Percentiles rank a stretch among this genome's conserved stretches.
These are phyloP conservation scores for Leucoraja erinaceus DNA, from an alignment of 2,113 vertebrate species.

Conservation along the genomic window DNA sequence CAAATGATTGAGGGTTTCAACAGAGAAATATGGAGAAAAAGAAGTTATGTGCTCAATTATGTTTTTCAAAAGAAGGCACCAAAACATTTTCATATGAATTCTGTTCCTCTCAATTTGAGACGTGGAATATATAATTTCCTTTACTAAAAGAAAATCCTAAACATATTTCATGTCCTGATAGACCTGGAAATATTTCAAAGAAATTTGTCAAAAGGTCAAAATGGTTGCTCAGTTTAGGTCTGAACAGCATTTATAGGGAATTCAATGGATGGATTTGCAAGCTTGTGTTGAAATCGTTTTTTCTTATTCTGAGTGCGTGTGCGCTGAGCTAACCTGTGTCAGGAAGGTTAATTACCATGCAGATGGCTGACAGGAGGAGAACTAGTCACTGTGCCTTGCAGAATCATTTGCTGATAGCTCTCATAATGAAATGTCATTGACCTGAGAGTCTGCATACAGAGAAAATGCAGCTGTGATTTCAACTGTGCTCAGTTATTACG, in stretches of 20 bases:
- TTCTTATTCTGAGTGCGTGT: neutral
- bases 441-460: neutral
- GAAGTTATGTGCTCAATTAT: neutral
- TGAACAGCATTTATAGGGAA: neutral
- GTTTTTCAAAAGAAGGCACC: neutral
- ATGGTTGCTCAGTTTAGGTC: neutral
- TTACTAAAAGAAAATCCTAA: neutral
- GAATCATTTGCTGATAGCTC: constrained; percentile 46
- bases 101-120: neutral
- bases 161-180: neutral
- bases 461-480: neutral
- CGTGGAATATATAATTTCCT: neutral
- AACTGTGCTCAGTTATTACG: neutral
- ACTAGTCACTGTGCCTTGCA: constrained; percentile 48
- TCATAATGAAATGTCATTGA: constrained; percentile 9
- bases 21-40: neutral
- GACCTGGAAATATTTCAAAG: neutral
- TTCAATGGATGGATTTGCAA: neutral
- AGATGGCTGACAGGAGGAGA: constrained; percentile 62
- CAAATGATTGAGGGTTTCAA: neutral
- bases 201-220: neutral
- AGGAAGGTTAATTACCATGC: constrained; percentile 73
- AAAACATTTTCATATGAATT: neutral
- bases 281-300: neutral
- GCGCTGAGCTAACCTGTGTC: constrained; percentile 48